Base-by-base conservation (phyloP, 2,797 vertebrate genomes). In the Lagorchestes hirsutus region DNA sequence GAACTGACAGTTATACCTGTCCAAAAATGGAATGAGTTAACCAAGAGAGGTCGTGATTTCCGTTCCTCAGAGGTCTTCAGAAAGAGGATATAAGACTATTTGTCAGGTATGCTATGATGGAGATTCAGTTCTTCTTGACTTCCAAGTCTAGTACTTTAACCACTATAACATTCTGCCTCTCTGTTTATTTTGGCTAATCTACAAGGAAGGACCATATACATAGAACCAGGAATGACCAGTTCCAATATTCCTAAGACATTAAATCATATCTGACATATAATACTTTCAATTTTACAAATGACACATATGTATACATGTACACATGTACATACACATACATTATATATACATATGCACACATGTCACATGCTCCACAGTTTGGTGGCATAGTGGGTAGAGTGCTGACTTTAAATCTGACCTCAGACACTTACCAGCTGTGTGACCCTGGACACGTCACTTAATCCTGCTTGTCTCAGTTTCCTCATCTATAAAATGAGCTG, bases 171-270 rank as follows among this genome's bases (percentile, higher is more conserved):
- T 52, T 92, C 28, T 58, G 90, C 87, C 54, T 93, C 95, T 27
- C 5, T 56, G 82, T 5, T 46, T 82, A 46, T 90, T 91, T 34
- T 93, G 57, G 27, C 55, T 93, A 58, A 93, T 91, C 91, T 91
- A 95, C 96, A 94, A 91, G 57, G 92, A 95, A 91, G 92, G 93
- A 90, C 58, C 95, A 90, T 91, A 95, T 58, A 28, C 95, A 67
- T 93, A 74, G 93, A 52, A 82, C 92, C 92, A 50, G n/a, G 93
- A 54, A 93, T 55, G 90, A 46, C 50, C 40, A 18, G 40, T 4
- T 58, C 46, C 55, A 92, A 11, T n/a, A 93, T 74, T n/a, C 14
- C 14, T n/a, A 40, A 74, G 14, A 14, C 62, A 74, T 40, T 74
- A 31, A 62, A 74, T 74, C 14, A 74, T 74, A 40, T 40, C 14